Base-by-base conservation (phyloP, 2,113 vertebrate species). In the Atractosteus spatula region DNA sequence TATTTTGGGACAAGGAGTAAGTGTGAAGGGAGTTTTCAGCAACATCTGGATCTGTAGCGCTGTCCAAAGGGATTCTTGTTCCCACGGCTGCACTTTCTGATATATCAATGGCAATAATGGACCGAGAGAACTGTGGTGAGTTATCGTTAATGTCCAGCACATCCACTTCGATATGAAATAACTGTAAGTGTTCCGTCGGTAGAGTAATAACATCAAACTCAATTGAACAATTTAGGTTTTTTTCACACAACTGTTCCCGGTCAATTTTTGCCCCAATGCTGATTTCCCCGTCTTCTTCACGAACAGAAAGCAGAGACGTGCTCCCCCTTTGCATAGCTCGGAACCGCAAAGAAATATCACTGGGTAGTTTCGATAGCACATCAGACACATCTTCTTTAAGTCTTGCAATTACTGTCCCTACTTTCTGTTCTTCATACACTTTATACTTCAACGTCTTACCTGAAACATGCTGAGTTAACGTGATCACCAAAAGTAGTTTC, bases 111-210 rank as follows among this genome's bases (percentile, higher is more conserved):
- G 97, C 96, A 3, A 99, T 95, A 56, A 97, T 89, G 64, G 96
- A 80, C 68, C 96, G 91, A 8, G 97, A 89, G 80, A 99, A 99
- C 82, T 94, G 94, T 2, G 97, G 97, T 0, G 96, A 90, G 85
- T 99, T 96, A 85, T 99, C 97, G 69, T 99, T 99, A 17, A 99
- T 96, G 81, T 99, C 97, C 90, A 99, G 80, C 79, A 99, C 96
- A 69, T 98, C 96, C 3, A 99, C 97, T 73, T 97, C 95, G n/a
- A 99, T 91, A 11, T 97, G 97, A 82, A 99, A 97, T 3, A 99
- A 90, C 89, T 97, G 97, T 82, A 99, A 90, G 79, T 97, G 92
- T 55, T 98, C 95, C 0, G 95, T 97, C 3, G 97, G 97, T 8
- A 99, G 89, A 1, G 97, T 99, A 78, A 99, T 92, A 84, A 99